phyloP scores from a whole-genome alignment of 2,888 invertebrate genomes.

The Danaus chrysippus region DNA sequence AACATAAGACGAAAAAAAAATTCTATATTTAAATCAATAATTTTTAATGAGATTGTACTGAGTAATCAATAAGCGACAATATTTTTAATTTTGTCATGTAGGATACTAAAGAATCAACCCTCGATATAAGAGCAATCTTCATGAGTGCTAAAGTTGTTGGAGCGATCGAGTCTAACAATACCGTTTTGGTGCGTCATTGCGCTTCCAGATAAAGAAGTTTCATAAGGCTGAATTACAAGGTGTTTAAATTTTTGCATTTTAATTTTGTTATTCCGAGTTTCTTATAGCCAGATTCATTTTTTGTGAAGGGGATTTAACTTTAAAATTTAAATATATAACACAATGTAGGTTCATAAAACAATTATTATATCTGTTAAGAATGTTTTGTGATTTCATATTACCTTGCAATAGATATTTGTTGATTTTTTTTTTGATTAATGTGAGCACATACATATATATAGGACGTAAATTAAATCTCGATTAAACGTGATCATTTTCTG shows the following conservation, averaged over 20 bases:
- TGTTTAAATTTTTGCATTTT: constrained; percentile 1
- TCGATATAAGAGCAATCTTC: constrained; percentile 55
- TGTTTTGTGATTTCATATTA: too few species aligned
- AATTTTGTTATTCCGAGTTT: not conserved
- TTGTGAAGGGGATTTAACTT: not conserved
- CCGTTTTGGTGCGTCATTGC: constrained; percentile 45
- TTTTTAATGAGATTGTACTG: too few species aligned
- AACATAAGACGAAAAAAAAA: too few species aligned
- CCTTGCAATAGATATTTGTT: too few species aligned
- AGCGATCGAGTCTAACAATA: constrained; percentile 53
- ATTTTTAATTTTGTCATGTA: constrained; percentile 16
- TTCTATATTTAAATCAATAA: too few species aligned
- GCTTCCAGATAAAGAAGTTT: constrained; percentile 33
- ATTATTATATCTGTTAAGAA: not conserved
- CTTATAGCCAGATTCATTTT: not conserved
- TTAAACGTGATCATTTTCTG: not conserved
- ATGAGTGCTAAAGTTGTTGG: constrained; percentile 56
- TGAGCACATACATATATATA: too few species aligned
- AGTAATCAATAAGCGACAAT: not conserved
- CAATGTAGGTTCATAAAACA: not conserved
- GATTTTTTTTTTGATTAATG: too few species aligned
- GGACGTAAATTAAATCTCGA: too few species aligned
- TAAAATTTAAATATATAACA: not conserved
- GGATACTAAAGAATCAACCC: constrained; percentile 28
- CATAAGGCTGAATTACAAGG: not conserved